These are phyloP conservation scores for Struthidea cinerea DNA, from an alignment of 2,113 vertebrate species.

Conservation along the genomic window DNA sequence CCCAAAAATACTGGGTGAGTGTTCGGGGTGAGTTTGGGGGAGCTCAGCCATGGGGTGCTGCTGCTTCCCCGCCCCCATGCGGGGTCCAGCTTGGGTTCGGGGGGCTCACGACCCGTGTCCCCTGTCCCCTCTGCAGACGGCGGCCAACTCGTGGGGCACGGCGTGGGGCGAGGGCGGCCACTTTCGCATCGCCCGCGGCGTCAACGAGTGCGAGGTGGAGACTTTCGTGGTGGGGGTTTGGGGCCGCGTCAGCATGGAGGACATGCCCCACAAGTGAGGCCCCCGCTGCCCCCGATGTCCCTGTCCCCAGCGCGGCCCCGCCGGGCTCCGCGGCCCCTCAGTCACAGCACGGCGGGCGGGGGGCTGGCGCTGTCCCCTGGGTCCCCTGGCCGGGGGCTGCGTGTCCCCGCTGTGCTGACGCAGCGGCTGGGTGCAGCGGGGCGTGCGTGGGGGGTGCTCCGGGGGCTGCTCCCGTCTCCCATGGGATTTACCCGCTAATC, in stretches of 20 bases:
- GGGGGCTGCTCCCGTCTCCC: neutral
- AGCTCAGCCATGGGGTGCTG: rapidly evolving
- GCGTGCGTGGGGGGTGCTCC: neutral
- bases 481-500: slow-evolving; percentile 22
- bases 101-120: rapidly evolving
- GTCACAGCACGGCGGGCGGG: rapidly evolving
- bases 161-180: slow-evolving; percentile 90
- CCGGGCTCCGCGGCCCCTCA: neutral
- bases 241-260: slow-evolving; percentile 92
- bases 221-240: slow-evolving; percentile 91
- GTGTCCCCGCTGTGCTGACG: neutral
- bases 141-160: slow-evolving; percentile 95
- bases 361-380: neutral
- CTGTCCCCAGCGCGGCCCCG: neutral
- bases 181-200: slow-evolving; percentile 89
- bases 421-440: neutral
- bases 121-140: slow-evolving; percentile 70
- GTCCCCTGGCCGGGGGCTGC: neutral
- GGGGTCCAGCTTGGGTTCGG: neutral
- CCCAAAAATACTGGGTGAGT: slow-evolving; percentile 92
- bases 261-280: slow-evolving; percentile 83
- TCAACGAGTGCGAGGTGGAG: slow-evolving; percentile 95
- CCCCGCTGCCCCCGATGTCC: neutral
- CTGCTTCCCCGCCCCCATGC: rapidly evolving
- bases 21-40: rapidly evolving